phyloP scores from a whole-genome alignment of 1,140 invertebrate species.

The Eriocheir sinensis region DNA sequence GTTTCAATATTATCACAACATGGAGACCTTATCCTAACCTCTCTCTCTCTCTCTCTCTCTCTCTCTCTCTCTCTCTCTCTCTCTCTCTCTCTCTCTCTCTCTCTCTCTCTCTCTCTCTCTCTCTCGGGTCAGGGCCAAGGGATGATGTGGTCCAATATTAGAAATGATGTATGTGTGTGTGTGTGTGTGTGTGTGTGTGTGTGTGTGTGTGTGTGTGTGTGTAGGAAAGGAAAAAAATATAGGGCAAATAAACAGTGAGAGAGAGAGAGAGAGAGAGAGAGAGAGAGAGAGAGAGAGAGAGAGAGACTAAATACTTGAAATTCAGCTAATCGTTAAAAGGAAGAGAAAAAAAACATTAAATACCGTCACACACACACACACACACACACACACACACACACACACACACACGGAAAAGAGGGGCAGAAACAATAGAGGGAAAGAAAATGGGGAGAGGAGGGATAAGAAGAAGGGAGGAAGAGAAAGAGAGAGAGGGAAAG shows the following conservation, averaged over 20 bases:
- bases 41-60: background rate
- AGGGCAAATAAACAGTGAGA: background rate
- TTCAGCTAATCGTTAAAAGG: too few relatives aligned
- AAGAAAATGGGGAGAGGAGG: background rate
- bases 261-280: conserved; percentile 47
- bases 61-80: background rate
- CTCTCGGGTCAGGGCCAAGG: background rate
- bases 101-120: background rate
- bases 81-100: background rate
- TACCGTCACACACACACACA: too few relatives aligned
- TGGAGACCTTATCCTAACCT: too few relatives aligned
- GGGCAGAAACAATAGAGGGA: background rate
- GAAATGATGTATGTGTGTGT: conserved; percentile 10
- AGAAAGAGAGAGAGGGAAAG: too few relatives aligned
- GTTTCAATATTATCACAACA: too few relatives aligned
- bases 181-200: conserved; percentile 21
- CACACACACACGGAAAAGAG: too few relatives aligned
- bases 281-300: conserved; percentile 50
- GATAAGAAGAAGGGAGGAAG: too few relatives aligned
- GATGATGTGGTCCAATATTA: conserved; percentile 15
- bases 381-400: too few relatives aligned
- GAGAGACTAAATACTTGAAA: background rate
- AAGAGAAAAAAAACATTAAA: too few relatives aligned
- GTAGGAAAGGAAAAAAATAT: background rate
- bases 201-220: conserved; percentile 10